Evolutionary conservation across 2,113 vertebrate genomes (phyloP).

Genomic region (Gnathonemus longibarbis): DNA sequence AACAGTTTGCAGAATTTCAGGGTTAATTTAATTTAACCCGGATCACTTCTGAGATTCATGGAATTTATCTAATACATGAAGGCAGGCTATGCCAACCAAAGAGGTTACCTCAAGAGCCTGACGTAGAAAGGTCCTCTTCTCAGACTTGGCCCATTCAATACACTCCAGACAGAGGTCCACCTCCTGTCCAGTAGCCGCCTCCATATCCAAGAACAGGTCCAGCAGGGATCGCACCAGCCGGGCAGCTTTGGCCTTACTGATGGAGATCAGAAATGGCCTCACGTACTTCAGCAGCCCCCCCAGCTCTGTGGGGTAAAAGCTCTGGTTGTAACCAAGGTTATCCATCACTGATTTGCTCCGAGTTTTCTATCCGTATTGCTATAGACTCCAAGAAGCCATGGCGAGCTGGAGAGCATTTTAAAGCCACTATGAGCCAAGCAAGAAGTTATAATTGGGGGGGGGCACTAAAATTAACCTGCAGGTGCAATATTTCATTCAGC

Average conservation of each 20-base stretch:
- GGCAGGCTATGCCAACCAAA: neutral
- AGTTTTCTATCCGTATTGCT: neutral
- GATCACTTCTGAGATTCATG: neutral
- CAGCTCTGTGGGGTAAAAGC: constrained; percentile 66
- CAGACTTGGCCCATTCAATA: constrained; percentile 96
- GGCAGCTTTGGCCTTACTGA: constrained; percentile 83
- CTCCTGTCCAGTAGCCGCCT: constrained; percentile 96
- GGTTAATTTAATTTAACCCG: neutral
- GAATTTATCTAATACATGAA: neutral
- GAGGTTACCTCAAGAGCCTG: constrained; percentile 86
- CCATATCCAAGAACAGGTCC: constrained; percentile 96
- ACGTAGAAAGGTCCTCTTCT: constrained; percentile 96
- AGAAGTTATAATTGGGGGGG: neutral
- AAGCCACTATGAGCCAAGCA: neutral
- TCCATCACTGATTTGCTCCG: neutral
- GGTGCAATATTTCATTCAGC: neutral
- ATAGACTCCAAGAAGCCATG: neutral
- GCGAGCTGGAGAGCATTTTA: neutral
- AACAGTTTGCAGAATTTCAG: neutral
- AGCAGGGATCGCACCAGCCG: constrained; percentile 88
- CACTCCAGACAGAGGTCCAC: constrained; percentile 96
- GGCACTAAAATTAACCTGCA: neutral
- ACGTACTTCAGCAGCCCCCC: constrained; percentile 97
- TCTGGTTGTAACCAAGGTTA: neutral
- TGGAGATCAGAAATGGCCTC: constrained; percentile 93